Evolutionary conservation across 2,888 invertebrate genomes (phyloP).

Genomic region (Andrena bucephala): DNA sequence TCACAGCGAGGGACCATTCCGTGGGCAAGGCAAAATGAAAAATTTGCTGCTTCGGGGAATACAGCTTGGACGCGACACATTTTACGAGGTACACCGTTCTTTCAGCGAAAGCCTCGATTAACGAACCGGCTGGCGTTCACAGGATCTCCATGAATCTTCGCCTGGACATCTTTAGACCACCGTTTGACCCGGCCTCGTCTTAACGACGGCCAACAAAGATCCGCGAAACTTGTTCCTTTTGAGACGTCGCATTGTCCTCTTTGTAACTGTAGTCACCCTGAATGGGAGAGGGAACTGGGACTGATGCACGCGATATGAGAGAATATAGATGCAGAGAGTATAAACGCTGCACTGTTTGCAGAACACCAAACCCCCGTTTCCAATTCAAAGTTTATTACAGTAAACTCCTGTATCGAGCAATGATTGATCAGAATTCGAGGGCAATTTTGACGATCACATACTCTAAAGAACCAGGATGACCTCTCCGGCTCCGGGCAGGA

Average conservation of each 20-base stretch:
- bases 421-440: not conserved
- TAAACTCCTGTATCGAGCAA: not conserved
- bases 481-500: slow-evolving; percentile 47
- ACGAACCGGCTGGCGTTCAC: slow-evolving; percentile 20
- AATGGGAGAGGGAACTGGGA: not conserved
- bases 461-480: slow-evolving; percentile 41
- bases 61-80: not conserved
- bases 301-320: not conserved
- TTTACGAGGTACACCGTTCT: slow-evolving; percentile 15
- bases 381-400: no score
- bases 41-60: not conserved
- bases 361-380: not conserved
- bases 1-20: not conserved
- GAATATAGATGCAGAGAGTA: not conserved
- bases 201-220: slow-evolving; percentile 21
- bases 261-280: not conserved
- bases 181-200: slow-evolving; percentile 17
- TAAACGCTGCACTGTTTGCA: not conserved
- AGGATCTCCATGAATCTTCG: slow-evolving; percentile 18
- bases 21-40: not conserved
- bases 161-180: slow-evolving; percentile 12
- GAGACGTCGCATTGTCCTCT: not conserved
- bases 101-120: slow-evolving; percentile 29
- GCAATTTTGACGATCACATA: slow-evolving; percentile 37
- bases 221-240: slow-evolving; percentile 3